Base-by-base conservation (phyloP, 2,113 vertebrate species). In the Setophaga kirtlandii region DNA sequence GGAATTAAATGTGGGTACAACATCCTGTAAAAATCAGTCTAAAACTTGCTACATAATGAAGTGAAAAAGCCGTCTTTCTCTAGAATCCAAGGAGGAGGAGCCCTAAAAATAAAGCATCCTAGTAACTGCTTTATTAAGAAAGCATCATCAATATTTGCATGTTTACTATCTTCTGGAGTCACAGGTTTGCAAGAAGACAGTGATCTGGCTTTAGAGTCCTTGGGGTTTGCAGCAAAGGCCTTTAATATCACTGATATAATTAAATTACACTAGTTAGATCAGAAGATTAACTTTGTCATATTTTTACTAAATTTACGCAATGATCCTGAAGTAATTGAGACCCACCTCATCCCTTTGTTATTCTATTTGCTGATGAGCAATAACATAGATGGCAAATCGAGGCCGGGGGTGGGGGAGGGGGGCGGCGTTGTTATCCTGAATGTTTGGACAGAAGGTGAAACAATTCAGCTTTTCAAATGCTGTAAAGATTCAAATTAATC, bases 231-330 rank as follows among this genome's bases (percentile, higher is more conserved):
- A 70, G 55, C 79, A 96, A 86, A 87, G 21, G 17, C 27, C 14
- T 93, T 96, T 97, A 95, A 74, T 77, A 77, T 52, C 41, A 53
- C 25, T 83, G 42, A 92, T 44, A 7, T 64, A 82, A 94, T 52
- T 78, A 93, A 97, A 96, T 91, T 84, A 95, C 56, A 90, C 41
- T 75, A 89, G 70, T 92, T 90, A 95, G 97, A 95, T 25, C 15
- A 93, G 80, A 96, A 65, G 60, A 78, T 90, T 94, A 83, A 91
- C 52, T 94, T 83, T 63, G 31, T n/a, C 79, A 64, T 93, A 13
- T 9, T 95, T 65, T 87, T 94, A 78, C 31, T 91, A 88, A 96
- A 93, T 74, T 87, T 96, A 77, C 49, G 84, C 59, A 79, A 59
- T 33, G 53, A 87, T 69, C 31, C 31, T 46, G 27, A 83, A 89